phyloP scores from a whole-genome alignment of 2,888 invertebrate genomes.

The Napeogenes inachia region DNA sequence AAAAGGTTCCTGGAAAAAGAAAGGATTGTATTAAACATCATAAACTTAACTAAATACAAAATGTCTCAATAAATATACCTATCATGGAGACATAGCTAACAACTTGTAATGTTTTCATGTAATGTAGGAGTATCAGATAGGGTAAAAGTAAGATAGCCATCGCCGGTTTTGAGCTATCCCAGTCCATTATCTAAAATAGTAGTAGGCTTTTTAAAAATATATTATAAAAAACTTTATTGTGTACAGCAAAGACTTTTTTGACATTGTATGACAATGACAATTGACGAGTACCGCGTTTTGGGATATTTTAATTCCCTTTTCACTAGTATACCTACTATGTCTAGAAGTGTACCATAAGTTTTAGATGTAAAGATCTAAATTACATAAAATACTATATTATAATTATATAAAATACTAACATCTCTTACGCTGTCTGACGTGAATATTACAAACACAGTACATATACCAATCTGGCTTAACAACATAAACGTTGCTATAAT shows the following conservation, averaged over 20 bases:
- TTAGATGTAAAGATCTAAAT: neutral
- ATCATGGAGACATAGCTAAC: conserved; percentile 51
- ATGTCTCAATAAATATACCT: conserved; percentile 36
- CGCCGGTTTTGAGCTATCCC: conserved; percentile 37
- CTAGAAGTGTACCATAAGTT: no score
- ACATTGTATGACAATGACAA: no score
- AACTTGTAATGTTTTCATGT: conserved; percentile 48
- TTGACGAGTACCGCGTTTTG: no score
- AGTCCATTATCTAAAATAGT: conserved; percentile 49
- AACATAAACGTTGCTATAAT: conserved; percentile 53
- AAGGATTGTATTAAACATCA: neutral
- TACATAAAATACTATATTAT: neutral
- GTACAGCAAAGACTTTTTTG: no score
- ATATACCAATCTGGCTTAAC: conserved; percentile 55
- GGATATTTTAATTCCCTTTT: no score
- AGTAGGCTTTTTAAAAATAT: neutral
- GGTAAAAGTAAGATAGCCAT: conserved; percentile 42
- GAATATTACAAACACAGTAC: conserved; percentile 52
- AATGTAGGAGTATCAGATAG: conserved; percentile 44
- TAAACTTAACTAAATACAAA: neutral
- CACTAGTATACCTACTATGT: no score
- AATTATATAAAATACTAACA: conserved; percentile 41
- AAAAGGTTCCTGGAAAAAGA: conserved; percentile 40
- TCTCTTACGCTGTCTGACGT: conserved; percentile 55
- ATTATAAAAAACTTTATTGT: no score